phyloP scores from a whole-genome alignment of 2,113 vertebrate species.

The Pygoscelis antarcticus region DNA sequence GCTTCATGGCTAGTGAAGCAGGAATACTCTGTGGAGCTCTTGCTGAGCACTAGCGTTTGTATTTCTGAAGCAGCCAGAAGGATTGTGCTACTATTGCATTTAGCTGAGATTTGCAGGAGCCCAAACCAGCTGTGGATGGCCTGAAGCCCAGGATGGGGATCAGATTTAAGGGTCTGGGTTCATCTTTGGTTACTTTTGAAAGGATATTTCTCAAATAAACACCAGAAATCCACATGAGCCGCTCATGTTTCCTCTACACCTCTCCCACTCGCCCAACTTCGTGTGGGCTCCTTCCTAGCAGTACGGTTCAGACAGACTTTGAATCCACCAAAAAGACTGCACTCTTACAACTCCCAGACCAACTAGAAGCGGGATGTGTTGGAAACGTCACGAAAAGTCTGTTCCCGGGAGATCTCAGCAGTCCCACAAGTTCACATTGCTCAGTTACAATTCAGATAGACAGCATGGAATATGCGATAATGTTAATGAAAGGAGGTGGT shows the following conservation, averaged over 20 bases:
- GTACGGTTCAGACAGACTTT: not conserved
- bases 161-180: not conserved
- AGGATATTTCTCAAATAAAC: not conserved
- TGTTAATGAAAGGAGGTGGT: not conserved
- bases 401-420: not conserved
- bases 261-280: not conserved
- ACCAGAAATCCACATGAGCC: not conserved
- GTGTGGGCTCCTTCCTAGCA: not conserved
- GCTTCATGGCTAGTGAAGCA: not conserved
- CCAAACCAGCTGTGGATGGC: not conserved
- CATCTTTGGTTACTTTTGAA: not conserved
- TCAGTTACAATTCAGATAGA: not conserved
- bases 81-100: not conserved
- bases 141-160: not conserved
- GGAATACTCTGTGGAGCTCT: not conserved
- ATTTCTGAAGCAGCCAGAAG: not conserved
- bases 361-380: not conserved
- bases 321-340: not conserved
- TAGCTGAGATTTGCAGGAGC: not conserved
- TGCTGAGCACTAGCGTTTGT: not conserved
- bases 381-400: not conserved
- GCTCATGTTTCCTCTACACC: not conserved
- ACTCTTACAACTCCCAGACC: not conserved
- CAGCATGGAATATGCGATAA: accelerated
- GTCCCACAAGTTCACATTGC: not conserved